Evolutionary conservation across 2,797 vertebrate genomes (phyloP).

Genomic region (Pseudomugil tenellus): DNA sequence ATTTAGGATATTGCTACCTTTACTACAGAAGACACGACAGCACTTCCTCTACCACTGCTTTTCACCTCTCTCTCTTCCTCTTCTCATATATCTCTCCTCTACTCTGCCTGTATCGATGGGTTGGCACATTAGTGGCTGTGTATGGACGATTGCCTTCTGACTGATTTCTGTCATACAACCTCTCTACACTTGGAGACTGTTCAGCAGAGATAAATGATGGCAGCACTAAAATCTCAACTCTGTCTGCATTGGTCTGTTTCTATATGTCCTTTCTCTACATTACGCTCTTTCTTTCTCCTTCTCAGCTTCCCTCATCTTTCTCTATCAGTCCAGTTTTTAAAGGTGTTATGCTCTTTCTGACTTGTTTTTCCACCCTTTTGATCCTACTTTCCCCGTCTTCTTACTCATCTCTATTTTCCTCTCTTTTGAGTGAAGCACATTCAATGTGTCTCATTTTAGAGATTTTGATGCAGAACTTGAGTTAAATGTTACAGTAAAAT

Average conservation of each 20-base stretch:
- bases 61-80: slow-evolving; percentile 9
- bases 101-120: slow-evolving; percentile 60
- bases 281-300: slow-evolving; percentile 1
- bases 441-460: neutral
- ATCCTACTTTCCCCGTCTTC: neutral
- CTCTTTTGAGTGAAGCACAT: neutral
- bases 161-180: slow-evolving; percentile 78
- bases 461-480: neutral
- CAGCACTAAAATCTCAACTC: slow-evolving; percentile 61
- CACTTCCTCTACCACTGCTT: neutral
- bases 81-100: slow-evolving; percentile 6
- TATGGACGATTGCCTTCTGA: slow-evolving; percentile 74
- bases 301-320: neutral
- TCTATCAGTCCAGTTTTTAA: slow-evolving; percentile 3
- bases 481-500: neutral
- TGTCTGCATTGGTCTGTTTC: slow-evolving; percentile 15
- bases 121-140: slow-evolving; percentile 62
- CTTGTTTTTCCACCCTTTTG: neutral
- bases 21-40: neutral
- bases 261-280: neutral
- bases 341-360: slow-evolving; percentile 2
- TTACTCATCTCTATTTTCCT: neutral
- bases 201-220: slow-evolving; percentile 74
- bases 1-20: neutral
- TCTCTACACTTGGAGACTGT: slow-evolving; percentile 61